Conservation (phyloP, 1,140 invertebrate genomes). For the Drepana arcuata region DNA sequence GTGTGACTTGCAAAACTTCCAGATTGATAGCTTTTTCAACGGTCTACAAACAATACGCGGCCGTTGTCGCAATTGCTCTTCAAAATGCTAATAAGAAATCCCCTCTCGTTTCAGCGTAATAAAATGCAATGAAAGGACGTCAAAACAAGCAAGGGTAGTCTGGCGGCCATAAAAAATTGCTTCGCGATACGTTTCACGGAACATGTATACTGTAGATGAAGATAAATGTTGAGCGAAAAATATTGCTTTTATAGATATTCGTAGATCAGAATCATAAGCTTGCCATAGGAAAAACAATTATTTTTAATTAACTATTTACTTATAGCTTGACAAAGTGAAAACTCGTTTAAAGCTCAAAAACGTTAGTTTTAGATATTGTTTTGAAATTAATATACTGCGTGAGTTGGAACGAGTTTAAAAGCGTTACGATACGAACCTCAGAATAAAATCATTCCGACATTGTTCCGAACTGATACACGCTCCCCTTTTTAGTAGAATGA, state of each 20-base stretch:
- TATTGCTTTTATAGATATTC: not conserved
- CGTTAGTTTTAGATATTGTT: too few relatives aligned
- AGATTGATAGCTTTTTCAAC: slow-evolving; percentile 45
- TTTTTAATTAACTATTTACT: too few relatives aligned
- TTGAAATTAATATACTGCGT: too few relatives aligned
- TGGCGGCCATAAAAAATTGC: slow-evolving; percentile 53
- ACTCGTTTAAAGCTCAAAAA: too few relatives aligned
- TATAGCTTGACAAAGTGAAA: too few relatives aligned
- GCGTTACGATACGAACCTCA: too few relatives aligned
- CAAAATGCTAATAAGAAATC: slow-evolving; percentile 22
- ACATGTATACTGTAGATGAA: slow-evolving; percentile 3
- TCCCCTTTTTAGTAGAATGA: too few relatives aligned
- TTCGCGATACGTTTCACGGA: slow-evolving; percentile 27
- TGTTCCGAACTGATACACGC: too few relatives aligned
- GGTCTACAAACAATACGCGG: slow-evolving; percentile 21
- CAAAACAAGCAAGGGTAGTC: slow-evolving; percentile 55
- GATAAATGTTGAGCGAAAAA: slow-evolving; percentile 1
- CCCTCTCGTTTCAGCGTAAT: slow-evolving; percentile 39
- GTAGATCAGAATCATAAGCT: not conserved
- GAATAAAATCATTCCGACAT: too few relatives aligned
- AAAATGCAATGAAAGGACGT: slow-evolving; percentile 58
- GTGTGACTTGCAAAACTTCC: slow-evolving; percentile 58
- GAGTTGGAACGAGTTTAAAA: too few relatives aligned
- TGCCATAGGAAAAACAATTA: too few relatives aligned
- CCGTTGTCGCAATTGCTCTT: slow-evolving; percentile 12